phyloP scores from a whole-genome alignment of 2,888 invertebrate genomes.

The Caradrina clavipalpis region DNA sequence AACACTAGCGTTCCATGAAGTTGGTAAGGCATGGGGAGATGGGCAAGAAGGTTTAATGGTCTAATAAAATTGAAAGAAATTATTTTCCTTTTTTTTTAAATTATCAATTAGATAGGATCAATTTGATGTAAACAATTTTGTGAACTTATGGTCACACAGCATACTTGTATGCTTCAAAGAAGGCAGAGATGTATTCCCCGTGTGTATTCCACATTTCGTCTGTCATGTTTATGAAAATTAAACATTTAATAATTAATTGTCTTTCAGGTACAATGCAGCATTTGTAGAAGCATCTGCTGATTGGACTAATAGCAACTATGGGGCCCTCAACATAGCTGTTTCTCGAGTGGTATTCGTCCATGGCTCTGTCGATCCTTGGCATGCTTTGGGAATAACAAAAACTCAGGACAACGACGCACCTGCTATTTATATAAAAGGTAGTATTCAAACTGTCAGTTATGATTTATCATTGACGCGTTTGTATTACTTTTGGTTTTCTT shows the following conservation, averaged over 20 bases:
- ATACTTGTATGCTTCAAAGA: no score
- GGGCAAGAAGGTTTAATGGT: no score
- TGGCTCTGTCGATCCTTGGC: conserved; percentile 97
- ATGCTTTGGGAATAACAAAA: conserved; percentile 93
- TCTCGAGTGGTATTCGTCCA: conserved; percentile 96
- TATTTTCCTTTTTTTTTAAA: no score
- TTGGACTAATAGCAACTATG: conserved; percentile 95
- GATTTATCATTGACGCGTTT: no score
- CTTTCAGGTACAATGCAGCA: conserved; percentile 90
- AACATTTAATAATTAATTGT: not conserved
- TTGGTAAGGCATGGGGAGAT: no score
- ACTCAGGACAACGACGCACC: conserved; percentile 91
- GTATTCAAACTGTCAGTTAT: not conserved
- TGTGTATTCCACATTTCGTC: not conserved
- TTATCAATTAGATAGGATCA: no score
- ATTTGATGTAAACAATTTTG: no score
- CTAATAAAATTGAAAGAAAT: no score
- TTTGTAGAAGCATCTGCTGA: conserved; percentile 92
- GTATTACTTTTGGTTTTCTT: no score
- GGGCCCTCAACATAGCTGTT: conserved; percentile 93
- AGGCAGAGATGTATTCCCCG: not conserved
- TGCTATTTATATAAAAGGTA: conserved; percentile 94
- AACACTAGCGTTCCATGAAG: no score
- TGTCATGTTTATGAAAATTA: not conserved
- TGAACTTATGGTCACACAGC: no score